phyloP scores from a whole-genome alignment of 2,888 invertebrate species.

The Amblyteles armatorius region DNA sequence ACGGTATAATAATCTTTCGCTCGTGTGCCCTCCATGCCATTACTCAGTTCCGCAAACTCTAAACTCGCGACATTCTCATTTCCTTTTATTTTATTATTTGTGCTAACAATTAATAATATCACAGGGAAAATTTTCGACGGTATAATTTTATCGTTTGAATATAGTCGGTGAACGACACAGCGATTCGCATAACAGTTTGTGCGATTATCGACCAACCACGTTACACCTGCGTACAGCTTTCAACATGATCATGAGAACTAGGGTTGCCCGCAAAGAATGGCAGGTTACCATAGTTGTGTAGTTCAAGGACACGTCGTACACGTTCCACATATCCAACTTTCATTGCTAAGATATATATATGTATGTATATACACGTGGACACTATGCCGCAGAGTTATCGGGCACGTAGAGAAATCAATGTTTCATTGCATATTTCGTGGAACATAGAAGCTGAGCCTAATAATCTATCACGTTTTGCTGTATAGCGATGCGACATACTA shows the following conservation, averaged over 20 bases:
- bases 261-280: slow-evolving; percentile 32
- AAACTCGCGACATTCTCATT: not conserved
- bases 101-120: not conserved
- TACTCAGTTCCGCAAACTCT: not conserved
- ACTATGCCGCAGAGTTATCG: not conserved
- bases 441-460: not conserved
- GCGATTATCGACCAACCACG: slow-evolving; percentile 27
- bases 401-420: not conserved
- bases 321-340: not conserved
- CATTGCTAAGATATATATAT: not conserved
- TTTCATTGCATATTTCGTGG: not conserved
- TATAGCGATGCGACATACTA: not conserved
- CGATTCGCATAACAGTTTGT: not conserved
- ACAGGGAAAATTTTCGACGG: not conserved
- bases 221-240: slow-evolving; percentile 21
- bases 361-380: too few species aligned
- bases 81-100: not conserved
- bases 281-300: slow-evolving; percentile 7
- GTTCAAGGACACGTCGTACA: slow-evolving; percentile 37
- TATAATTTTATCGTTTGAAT: not conserved
- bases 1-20: not conserved
- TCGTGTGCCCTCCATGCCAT: not conserved
- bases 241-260: slow-evolving; percentile 33
- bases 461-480: not conserved
- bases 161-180: not conserved